Evolutionary conservation across 2,113 vertebrate genomes (phyloP), one percentile per base, ranked within the genome.

Genomic region (Mirounga angustirostris): DNA sequence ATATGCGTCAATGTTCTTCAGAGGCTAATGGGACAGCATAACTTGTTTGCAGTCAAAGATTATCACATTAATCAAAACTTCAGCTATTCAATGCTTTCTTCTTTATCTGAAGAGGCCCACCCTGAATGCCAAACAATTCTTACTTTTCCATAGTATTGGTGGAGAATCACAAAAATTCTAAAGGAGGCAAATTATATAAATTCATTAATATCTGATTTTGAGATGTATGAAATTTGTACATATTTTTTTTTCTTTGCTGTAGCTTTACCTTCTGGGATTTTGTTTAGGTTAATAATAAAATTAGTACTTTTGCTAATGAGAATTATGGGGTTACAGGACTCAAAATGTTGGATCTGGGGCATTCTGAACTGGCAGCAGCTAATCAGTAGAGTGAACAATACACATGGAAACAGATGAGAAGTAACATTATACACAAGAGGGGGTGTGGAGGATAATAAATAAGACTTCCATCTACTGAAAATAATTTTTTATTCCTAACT

Each of bases 41-140:
- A 2, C 16, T 58, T 58, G 9, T 85, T 88, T 91, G 52, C 33
- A 67, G 82, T 65, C 82, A 95, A 81, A 97, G 40, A 91, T 79
- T 36, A 91, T 85, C 40, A 93, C 22, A 82, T 97, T 79, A 95
- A 61, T 52, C 91, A 97, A 94, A 97, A 30, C 3, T 50, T 93
- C 26, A 63, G 71, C 28, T 89, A 56, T 86, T 93, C 59, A 91
- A 4, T 56, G n/a, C 28, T 86, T 97, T 93, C 43, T 76, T 61
- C 14, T 94, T 97, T 93, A 50, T 95, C 43, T 91, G 16, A 91
- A 50, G 65, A 91, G 14, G 6, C 19, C 11, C 24, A 94, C 65
- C 21, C 33, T 61, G 33, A 36, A 94, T 89, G 4, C 59, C 12
- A 89, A 94, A 81, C 0, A 69, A 58, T n/a, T 4, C 40, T 82